Evolutionary conservation across 2,113 vertebrate genomes (phyloP).

Genomic region (Galbula dea): DNA sequence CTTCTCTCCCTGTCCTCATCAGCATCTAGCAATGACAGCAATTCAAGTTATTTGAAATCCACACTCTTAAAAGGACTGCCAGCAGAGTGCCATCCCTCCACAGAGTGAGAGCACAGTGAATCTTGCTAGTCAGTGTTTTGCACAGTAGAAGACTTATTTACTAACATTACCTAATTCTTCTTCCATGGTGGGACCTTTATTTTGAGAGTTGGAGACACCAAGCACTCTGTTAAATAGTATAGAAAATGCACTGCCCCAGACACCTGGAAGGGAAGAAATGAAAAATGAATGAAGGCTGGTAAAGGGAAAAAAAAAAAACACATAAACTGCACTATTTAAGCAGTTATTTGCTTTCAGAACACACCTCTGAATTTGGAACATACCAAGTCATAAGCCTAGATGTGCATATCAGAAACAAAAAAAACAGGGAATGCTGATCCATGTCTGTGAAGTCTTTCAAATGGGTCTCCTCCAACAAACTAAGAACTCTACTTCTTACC

Average conservation of each 20-base stretch:
- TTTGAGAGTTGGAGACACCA: constrained; percentile 83
- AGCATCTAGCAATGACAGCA: not conserved
- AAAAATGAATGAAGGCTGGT: not conserved
- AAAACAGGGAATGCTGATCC: not conserved
- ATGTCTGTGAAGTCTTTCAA: not conserved
- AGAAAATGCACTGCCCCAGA: constrained; percentile 98
- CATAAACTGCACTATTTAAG: not conserved
- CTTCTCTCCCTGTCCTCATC: not conserved
- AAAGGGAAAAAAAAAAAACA: not conserved
- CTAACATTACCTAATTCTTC: constrained; percentile 89
- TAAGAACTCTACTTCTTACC: not conserved
- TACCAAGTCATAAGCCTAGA: not conserved
- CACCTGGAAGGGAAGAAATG: constrained; percentile 73
- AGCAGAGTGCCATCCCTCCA: not conserved
- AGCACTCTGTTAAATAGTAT: constrained; percentile 97
- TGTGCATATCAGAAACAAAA: not conserved
- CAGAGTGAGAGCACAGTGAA: not conserved
- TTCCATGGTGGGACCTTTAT: constrained; percentile 88
- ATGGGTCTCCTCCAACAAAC: not conserved
- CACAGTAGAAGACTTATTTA: not conserved
- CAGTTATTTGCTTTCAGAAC: not conserved
- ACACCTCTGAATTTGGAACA: not conserved
- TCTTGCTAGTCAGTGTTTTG: not conserved
- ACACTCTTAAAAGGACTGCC: not conserved
- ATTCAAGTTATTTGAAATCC: not conserved